phyloP scores from a whole-genome alignment of 2,888 invertebrate species.

The Eulithis prunata region DNA sequence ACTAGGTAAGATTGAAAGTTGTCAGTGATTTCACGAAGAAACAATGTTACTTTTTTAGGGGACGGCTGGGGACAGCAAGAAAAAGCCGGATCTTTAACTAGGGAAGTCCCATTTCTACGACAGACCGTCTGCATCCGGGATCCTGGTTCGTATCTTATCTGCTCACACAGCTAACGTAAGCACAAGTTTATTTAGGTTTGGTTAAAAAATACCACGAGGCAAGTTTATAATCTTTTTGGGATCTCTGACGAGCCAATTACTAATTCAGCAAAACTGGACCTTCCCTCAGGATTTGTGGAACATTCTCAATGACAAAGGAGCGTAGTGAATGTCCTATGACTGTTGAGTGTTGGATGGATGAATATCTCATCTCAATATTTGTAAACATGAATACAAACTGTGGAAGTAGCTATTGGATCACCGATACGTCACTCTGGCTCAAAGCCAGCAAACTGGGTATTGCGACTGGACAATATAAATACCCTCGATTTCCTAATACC shows the following conservation, averaged over 20 bases:
- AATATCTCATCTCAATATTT: conserved; percentile 53
- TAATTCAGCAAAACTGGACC: no score
- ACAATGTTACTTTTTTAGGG: no score
- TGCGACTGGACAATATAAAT: conserved; percentile 27
- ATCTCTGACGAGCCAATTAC: no score
- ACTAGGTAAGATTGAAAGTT: no score
- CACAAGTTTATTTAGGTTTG: background rate
- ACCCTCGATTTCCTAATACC: conserved; percentile 15
- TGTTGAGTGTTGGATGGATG: conserved; percentile 13
- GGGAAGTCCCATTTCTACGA: conserved; percentile 12
- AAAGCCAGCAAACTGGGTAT: conserved; percentile 37
- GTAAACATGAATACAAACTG: conserved; percentile 56
- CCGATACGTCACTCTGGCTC: conserved; percentile 48
- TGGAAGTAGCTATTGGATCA: conserved; percentile 6
- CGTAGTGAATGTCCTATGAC: conserved; percentile 39
- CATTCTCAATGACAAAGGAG: conserved; percentile 26
- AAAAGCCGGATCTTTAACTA: conserved; percentile 5
- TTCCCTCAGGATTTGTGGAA: background rate
- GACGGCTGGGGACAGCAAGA: background rate
- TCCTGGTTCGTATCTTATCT: conserved; percentile 32
- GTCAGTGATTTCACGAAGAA: no score
- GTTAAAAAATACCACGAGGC: no score
- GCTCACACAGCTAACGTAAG: background rate
- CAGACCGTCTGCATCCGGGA: conserved; percentile 25
- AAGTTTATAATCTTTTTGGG: no score